These are phyloP conservation scores for Acanthosepion lycidas DNA, from an alignment of 2,888 invertebrate species.

Conservation along the genomic window DNA sequence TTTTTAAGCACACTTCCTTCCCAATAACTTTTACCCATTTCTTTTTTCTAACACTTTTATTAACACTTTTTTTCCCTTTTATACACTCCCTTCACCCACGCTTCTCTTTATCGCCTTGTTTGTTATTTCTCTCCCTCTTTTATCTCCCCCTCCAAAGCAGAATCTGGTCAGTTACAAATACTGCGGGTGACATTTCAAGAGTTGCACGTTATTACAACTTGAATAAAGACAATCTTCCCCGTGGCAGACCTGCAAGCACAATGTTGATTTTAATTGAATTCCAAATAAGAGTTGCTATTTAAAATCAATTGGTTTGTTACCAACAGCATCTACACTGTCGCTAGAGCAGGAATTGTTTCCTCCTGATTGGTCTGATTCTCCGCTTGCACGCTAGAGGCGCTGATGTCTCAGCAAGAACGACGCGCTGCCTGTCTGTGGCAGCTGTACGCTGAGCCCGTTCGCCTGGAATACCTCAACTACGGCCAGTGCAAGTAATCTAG, in stretches of 20 bases:
- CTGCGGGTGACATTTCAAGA: conserved; percentile 33
- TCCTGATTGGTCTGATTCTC: conserved; percentile 33
- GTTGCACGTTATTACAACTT: conserved; percentile 4
- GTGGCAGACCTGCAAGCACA: background rate
- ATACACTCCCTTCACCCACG: too few relatives aligned
- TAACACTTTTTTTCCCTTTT: too few relatives aligned
- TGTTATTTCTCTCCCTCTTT: background rate
- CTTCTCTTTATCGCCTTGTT: too few relatives aligned
- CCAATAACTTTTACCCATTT: too few relatives aligned
- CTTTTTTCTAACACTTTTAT: too few relatives aligned
- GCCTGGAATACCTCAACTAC: conserved; percentile 33
- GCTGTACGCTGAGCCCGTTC: conserved; percentile 5
- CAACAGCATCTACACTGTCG: conserved; percentile 33
- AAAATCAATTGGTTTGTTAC: conserved; percentile 33
- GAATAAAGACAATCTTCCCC: background rate
- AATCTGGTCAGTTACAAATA: background rate
- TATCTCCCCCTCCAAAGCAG: background rate
- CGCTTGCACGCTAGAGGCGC: background rate
- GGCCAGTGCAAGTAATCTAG: conserved; percentile 8
- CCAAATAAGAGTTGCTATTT: conserved; percentile 33
- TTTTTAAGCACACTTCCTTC: background rate
- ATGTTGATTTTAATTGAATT: conserved; percentile 33
- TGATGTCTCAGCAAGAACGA: conserved; percentile 33
- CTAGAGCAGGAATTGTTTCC: conserved; percentile 8
- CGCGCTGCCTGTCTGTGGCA: background rate